Conservation (phyloP, 2,797 vertebrate genomes). For the Ibycter americanus region DNA sequence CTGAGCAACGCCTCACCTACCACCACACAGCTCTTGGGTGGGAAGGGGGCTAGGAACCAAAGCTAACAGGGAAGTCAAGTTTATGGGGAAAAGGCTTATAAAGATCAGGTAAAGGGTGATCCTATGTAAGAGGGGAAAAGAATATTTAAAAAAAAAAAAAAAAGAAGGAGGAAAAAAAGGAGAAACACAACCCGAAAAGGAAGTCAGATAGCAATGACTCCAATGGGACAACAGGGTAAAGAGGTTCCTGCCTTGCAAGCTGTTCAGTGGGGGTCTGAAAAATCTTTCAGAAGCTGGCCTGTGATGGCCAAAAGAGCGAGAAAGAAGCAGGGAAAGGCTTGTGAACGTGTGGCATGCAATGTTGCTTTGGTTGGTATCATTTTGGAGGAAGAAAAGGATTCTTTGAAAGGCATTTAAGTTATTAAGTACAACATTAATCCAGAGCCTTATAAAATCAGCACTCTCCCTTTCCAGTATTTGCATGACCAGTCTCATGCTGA, state of each 20-base stretch:
- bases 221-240: neutral
- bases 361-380: neutral
- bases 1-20: neutral
- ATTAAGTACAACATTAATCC: slow-evolving; percentile 14
- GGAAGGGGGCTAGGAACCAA: neutral
- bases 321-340: neutral
- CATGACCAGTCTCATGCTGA: neutral
- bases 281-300: neutral
- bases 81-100: neutral
- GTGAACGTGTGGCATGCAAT: neutral
- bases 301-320: neutral
- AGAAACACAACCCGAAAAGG: neutral
- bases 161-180: neutral
- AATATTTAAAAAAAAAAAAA: neutral
- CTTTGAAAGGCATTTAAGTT: slow-evolving; percentile 22
- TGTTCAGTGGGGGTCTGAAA: neutral
- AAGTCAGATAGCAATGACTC: neutral
- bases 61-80: neutral
- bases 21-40: neutral
- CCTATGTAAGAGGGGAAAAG: fast-evolving
- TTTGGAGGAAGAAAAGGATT: neutral
- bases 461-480: neutral
- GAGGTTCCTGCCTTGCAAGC: neutral
- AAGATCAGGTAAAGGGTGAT: neutral
- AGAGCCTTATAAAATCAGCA: slow-evolving; percentile 11